Evolutionary conservation across 2,888 invertebrate species (phyloP).

Genomic region (Euphydryas editha): DNA sequence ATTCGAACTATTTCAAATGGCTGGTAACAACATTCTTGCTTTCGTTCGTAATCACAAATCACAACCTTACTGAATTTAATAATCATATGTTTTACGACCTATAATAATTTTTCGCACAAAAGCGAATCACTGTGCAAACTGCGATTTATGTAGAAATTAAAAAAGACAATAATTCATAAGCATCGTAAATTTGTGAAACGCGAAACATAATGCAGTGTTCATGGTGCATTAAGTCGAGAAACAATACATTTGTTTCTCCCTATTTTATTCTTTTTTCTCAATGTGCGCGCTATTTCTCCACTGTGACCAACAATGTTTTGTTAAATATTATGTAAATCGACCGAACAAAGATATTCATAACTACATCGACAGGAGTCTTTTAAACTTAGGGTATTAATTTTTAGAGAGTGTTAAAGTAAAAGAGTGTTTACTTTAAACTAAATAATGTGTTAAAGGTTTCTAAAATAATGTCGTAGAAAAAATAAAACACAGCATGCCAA

Average conservation of each 20-base stretch:
- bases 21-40: conserved; percentile 2
- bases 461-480: too few relatives aligned
- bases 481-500: too few relatives aligned
- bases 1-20: neutral
- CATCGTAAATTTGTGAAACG: conserved; percentile 12
- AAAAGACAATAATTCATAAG: conserved; percentile 3
- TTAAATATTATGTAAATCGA: conserved; percentile 17
- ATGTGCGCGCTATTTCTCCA: conserved; percentile 16
- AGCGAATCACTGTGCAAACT: neutral
- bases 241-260: conserved; percentile 24
- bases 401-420: too few relatives aligned
- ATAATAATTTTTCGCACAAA: conserved; percentile 17
- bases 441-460: too few relatives aligned
- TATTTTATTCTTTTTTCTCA: conserved; percentile 17
- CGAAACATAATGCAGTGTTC: conserved; percentile 21
- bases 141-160: conserved; percentile 7
- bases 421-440: too few relatives aligned
- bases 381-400: too few relatives aligned
- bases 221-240: conserved; percentile 23
- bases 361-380: neutral
- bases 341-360: conserved; percentile 7
- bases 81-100: conserved; percentile 17
- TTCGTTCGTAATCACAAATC: conserved; percentile 13
- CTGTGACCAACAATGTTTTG: conserved; percentile 8
- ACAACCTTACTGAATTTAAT: neutral